Evolutionary conservation across 2,888 invertebrate species (phyloP).

Genomic region (Stomorhina lunata): DNA sequence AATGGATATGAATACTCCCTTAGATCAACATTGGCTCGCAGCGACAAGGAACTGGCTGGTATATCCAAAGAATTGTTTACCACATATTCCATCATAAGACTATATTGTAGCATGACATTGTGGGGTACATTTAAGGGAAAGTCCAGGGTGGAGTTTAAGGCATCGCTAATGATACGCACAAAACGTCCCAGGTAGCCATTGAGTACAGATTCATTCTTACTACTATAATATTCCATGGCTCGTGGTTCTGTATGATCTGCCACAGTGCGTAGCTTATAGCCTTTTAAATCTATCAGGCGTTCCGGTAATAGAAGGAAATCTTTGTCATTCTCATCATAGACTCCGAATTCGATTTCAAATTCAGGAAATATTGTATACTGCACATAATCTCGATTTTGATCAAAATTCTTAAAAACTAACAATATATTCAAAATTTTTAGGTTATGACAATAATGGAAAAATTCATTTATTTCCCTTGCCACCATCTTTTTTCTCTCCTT

Average conservation of each 20-base stretch:
- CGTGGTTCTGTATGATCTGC: constrained; percentile 52
- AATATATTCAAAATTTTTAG: constrained; percentile 55
- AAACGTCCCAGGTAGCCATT: constrained; percentile 53
- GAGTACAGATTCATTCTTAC: constrained; percentile 1
- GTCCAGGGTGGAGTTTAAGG: constrained; percentile 33
- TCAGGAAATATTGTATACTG: constrained; percentile 54
- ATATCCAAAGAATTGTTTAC: constrained; percentile 55
- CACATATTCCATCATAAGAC: constrained; percentile 23
- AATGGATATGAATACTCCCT: constrained; percentile 58
- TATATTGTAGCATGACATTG: constrained; percentile 14
- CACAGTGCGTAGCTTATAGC: constrained; percentile 51
- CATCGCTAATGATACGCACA: constrained; percentile 28
- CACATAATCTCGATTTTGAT: not conserved
- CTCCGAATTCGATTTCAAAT: constrained; percentile 26
- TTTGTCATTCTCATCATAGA: not conserved
- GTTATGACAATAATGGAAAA: constrained; percentile 1
- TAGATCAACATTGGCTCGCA: not conserved
- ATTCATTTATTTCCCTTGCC: not conserved
- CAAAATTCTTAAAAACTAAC: constrained; percentile 42
- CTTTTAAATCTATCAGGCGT: constrained; percentile 36
- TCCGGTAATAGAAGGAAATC: constrained; percentile 9
- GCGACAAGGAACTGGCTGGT: constrained; percentile 19
- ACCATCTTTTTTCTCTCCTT: not conserved
- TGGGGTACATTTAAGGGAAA: constrained; percentile 13
- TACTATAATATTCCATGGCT: constrained; percentile 53